Base-by-base conservation (phyloP, 2,797 vertebrate genomes). In the Typhlichthys eigenmanni region DNA sequence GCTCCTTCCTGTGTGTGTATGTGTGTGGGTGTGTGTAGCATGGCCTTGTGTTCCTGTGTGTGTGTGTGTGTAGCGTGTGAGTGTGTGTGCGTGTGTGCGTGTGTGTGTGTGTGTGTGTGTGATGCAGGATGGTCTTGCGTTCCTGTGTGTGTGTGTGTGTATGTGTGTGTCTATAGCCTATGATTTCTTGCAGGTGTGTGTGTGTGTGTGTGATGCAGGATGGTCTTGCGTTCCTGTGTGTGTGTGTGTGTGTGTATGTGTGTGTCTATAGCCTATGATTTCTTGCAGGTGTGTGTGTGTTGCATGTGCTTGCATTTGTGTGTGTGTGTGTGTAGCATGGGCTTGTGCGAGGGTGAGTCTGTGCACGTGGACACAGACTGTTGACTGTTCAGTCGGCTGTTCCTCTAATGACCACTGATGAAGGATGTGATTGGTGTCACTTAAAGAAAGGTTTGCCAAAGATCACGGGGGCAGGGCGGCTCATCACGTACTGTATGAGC, bases 331-430 rank as follows among this genome's bases (percentile, higher is more conserved):
- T 34, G 62, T 52, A 9, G 24, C 24, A 29, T 29, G 24, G 24
- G 24, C 24, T 29, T 43, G 55, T 29, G 11, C 49, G 10, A 46
- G 24, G 24, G 54, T 66, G 58, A 14, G 4, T 43, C 11, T 48
- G 38, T 1, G 13, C 24, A 24, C 24, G 24, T 24, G 3, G 24
- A 24, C 24, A 24, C 24, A 53, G 48, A 51, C 43, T 67, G 66
- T 68, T 66, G 57, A 58, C 55, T 49, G 43, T 58, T 72, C 56
- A 55, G 7, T 60, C 63, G 47, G 53, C 66, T 71, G 69, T 80
- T 66, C 70, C 6, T 57, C 69, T 74, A 76, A 71, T 79, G 59
- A 83, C 74, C 68, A 66, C 61, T 53, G 70, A 78, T 76, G 72
- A 77, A 53, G 55, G 69, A 78, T 74, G 46, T 58, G 68, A 62